Evolutionary conservation across 2,113 vertebrate species (phyloP), one percentile per base, ranked within the genome.

Genomic region (Atrichornis clamosus): DNA sequence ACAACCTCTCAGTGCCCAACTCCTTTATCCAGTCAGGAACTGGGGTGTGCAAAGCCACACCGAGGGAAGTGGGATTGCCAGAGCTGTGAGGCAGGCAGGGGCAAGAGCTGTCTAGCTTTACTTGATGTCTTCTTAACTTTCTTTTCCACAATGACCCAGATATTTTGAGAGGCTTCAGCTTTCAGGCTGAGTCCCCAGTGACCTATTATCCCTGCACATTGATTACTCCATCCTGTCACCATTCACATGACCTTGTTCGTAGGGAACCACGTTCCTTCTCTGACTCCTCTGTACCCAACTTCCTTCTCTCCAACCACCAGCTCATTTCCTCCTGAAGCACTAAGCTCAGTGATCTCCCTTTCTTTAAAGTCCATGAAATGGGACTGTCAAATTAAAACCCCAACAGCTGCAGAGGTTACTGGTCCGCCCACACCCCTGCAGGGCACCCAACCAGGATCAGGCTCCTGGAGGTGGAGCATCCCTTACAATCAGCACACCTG

Each of bases 151-250:
- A 4, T 30, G 32, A 79, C 73, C 74, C 84, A 84, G 64, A 56
- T 49, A 64, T 89, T 93, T 67, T 77, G 70, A 88, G 76, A 80
- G n/a, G 69, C 72, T 93, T 86, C 85, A 84, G 72, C 76, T 89
- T 75, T 78, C 88, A 92, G 56, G 35, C 76, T 90, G 73, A 37
- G 44, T 94, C 79, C 76, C 60, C 44, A 75, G 85, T 64, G 92
- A 82, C 83, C 79, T 75, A 59, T 78, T 88, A 86, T 88, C 60
- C 73, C 33, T 56, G 50, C 60, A 84, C 58, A 74, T 81, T 39
- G 3, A 93, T 87, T 85, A 92, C 69, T 79, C 90, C 44, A 27
- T 62, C 69, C 89, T 93, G 79, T 84, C 95, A 94, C 76, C 77
- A 72, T 89, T 91, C 89, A 84, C 64, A 88, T 26, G 90, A 90